These are phyloP conservation scores for Varroa destructor DNA, from an alignment of 1,140 invertebrate species.

Conservation along the genomic window DNA sequence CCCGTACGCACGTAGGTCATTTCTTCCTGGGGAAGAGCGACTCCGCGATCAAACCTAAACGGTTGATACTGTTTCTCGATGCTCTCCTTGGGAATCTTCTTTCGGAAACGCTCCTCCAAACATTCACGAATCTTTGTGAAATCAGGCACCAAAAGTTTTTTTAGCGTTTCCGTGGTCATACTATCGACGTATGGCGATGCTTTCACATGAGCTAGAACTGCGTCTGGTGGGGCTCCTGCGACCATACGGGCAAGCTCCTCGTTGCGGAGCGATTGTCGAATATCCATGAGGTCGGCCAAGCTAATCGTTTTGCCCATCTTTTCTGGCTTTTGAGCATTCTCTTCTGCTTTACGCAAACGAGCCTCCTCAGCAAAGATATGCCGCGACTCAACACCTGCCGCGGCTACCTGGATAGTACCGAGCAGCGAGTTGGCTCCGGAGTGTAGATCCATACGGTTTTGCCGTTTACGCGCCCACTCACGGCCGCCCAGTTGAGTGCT, in stretches of 20 bases:
- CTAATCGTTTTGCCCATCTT: neutral
- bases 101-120: constrained; percentile 4
- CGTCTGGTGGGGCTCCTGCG: constrained; percentile 15
- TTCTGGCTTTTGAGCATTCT: neutral
- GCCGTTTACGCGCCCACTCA: constrained; percentile 10
- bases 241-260: constrained; percentile 24
- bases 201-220: constrained; percentile 3
- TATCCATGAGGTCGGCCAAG: constrained; percentile 21
- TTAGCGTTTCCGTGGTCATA: constrained; percentile 19
- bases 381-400: constrained; percentile 1
- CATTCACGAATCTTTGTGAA: constrained; percentile 8
- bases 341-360: neutral
- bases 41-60: constrained; percentile 8
- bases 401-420: neutral
- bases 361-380: constrained; percentile 4
- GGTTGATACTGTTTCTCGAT: constrained; percentile 9
- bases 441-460: constrained; percentile 7
- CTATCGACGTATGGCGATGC: constrained; percentile 24
- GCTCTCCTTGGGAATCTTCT: constrained; percentile 22
- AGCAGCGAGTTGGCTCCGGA: neutral
- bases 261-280: constrained; percentile 18
- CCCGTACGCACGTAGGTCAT: constrained; percentile 1
- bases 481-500: constrained; percentile 5
- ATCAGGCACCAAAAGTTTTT: constrained; percentile 20
- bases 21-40: constrained; percentile 1